These are phyloP conservation scores for Odontesthes bonariensis DNA, from an alignment of 2,113 vertebrate genomes.

Conservation along the genomic window DNA sequence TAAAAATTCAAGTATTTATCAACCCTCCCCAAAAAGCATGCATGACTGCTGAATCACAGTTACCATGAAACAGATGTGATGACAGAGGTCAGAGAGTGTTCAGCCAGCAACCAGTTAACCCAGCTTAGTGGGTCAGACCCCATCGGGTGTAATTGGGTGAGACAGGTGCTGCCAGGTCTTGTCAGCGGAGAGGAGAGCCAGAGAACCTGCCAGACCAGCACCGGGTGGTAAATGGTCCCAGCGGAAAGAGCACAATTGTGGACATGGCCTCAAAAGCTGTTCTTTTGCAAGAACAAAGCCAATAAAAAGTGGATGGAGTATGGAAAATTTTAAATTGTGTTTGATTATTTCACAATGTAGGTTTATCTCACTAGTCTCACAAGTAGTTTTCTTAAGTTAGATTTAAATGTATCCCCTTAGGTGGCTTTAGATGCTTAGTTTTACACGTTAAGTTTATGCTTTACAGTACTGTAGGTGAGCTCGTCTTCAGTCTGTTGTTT, in stretches of 20 bases:
- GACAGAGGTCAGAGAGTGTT: slow-evolving; percentile 66
- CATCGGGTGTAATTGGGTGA: slow-evolving; percentile 76
- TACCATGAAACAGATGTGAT: slow-evolving; percentile 55
- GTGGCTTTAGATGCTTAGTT: too few relatives aligned
- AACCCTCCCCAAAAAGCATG: slow-evolving; percentile 4
- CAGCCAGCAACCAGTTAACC: slow-evolving; percentile 61
- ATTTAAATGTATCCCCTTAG: too few relatives aligned
- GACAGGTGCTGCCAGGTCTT: slow-evolving; percentile 76
- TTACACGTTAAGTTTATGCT: too few relatives aligned
- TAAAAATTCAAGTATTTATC: background rate
- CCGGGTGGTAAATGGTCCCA: slow-evolving; percentile 74
- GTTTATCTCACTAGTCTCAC: background rate
- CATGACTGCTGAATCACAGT: slow-evolving; percentile 20
- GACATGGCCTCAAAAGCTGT: slow-evolving; percentile 59
- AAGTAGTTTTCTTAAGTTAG: too few relatives aligned
- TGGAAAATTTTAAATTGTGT: background rate
- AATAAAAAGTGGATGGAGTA: background rate
- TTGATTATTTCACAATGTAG: background rate
- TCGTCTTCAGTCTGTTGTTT: too few relatives aligned
- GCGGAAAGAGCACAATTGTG: slow-evolving; percentile 57
- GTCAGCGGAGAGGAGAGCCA: slow-evolving; percentile 76
- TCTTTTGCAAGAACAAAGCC: slow-evolving; percentile 41
- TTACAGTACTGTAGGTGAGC: too few relatives aligned
- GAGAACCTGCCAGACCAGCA: slow-evolving; percentile 67
- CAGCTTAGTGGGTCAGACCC: slow-evolving; percentile 65